Evolutionary conservation across 1,140 invertebrate genomes (phyloP).

Genomic region (Tetramorium simillimum): DNA sequence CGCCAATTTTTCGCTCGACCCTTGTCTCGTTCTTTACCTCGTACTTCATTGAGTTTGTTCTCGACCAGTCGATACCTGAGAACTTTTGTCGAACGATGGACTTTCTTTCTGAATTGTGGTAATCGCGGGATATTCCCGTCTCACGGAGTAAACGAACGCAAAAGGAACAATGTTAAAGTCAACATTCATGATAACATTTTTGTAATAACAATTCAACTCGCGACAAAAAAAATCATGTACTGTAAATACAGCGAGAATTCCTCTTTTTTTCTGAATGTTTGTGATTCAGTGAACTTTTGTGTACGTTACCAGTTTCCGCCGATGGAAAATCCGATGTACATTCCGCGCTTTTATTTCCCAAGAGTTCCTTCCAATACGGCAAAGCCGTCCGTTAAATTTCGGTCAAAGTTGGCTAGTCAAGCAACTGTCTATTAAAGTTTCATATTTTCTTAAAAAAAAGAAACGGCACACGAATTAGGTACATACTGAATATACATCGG

Average conservation of each 20-base stretch:
- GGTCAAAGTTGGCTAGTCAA: too few relatives aligned
- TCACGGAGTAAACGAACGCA: neutral
- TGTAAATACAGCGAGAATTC: neutral
- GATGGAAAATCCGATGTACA: too few relatives aligned
- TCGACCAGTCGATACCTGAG: neutral
- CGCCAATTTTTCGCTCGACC: neutral
- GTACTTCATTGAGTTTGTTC: neutral
- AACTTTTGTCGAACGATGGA: neutral
- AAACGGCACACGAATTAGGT: too few relatives aligned
- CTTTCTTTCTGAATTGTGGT: neutral
- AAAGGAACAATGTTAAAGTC: neutral
- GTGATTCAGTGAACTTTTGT: too few relatives aligned
- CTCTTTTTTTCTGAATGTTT: neutral
- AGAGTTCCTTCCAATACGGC: too few relatives aligned
- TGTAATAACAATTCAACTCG: neutral
- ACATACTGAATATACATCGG: too few relatives aligned
- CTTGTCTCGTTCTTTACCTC: neutral
- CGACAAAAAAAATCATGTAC: neutral
- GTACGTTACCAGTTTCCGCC: too few relatives aligned
- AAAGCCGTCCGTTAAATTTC: too few relatives aligned
- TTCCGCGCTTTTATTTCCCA: too few relatives aligned
- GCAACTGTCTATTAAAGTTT: too few relatives aligned
- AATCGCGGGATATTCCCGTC: neutral
- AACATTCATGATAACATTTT: neutral
- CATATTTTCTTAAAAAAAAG: too few relatives aligned